Evolutionary conservation across 2,797 vertebrate genomes (phyloP).

Genomic region (Brachymystax lenok): DNA sequence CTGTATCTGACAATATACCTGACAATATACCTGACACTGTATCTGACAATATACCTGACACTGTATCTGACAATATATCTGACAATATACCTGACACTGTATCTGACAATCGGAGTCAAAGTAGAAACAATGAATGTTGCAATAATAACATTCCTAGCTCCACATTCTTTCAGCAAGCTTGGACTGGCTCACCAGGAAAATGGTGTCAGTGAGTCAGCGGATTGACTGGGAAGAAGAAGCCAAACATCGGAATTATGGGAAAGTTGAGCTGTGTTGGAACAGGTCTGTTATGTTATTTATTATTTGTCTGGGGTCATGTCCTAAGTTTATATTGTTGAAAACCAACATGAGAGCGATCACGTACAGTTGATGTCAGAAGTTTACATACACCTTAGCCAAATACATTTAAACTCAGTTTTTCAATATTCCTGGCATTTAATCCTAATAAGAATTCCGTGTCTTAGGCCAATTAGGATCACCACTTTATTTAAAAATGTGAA

Average conservation of each 20-base stretch:
- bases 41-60: too few species aligned
- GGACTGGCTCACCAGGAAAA: conserved; percentile 38
- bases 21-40: too few species aligned
- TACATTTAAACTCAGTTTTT: too few species aligned
- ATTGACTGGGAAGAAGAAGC: conserved; percentile 12
- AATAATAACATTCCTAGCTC: conserved; percentile 48
- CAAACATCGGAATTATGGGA: not conserved
- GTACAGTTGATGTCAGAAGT: too few species aligned
- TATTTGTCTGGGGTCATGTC: conserved; percentile 34
- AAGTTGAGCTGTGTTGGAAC: conserved; percentile 35
- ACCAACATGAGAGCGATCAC: not conserved
- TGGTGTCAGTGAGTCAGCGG: conserved; percentile 31
- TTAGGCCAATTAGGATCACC: too few species aligned
- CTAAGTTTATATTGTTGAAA: conserved; percentile 13
- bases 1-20: fast-evolving
- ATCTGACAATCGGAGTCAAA: conserved; percentile 9
- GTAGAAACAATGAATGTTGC: conserved; percentile 19
- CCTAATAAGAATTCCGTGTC: too few species aligned
- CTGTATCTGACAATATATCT: not conserved
- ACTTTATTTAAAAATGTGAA: too few species aligned
- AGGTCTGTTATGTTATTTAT: conserved; percentile 2
- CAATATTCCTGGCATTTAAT: too few species aligned
- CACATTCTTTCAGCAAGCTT: conserved; percentile 63
- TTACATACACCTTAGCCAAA: too few species aligned
- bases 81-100: not conserved